A percentile compares a stretch with the other conserved stretches of the same genome.
Evolutionary conservation across 2,113 vertebrate species (phyloP).

Genomic region (Empidonax traillii): DNA sequence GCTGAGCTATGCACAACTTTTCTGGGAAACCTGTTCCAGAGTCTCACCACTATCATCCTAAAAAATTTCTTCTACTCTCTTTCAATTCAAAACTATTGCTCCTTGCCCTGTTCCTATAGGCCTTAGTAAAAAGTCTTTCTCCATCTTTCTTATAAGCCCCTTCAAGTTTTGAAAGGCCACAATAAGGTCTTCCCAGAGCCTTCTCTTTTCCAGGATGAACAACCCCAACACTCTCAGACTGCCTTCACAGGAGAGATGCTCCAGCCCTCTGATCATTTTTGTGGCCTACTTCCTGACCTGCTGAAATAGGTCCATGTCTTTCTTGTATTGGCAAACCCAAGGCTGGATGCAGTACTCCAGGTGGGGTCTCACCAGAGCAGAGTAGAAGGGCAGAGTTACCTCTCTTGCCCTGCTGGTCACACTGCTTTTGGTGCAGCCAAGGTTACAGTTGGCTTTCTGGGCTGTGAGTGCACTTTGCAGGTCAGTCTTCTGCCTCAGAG

Average conservation of each 20-base stretch:
- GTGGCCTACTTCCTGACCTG: background rate
- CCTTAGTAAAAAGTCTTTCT: background rate
- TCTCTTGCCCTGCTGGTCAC: background rate
- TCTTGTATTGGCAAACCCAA: background rate
- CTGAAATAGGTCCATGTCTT: background rate
- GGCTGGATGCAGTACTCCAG: background rate
- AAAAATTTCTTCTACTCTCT: background rate
- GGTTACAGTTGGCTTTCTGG: background rate
- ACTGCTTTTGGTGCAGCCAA: background rate
- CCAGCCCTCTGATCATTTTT: background rate
- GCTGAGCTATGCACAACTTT: background rate
- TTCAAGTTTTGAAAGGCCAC: background rate
- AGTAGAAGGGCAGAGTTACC: background rate
- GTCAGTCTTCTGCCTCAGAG: background rate
- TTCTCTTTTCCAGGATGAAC: background rate
- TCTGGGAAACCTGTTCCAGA: background rate
- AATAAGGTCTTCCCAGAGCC: background rate
- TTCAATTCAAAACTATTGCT: background rate
- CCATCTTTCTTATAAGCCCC: background rate
- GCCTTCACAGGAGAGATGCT: background rate
- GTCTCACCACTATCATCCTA: background rate
- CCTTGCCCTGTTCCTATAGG: background rate
- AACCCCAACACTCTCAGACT: background rate
- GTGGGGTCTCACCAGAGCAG: background rate
- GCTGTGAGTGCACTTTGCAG: fast-evolving